Base-by-base conservation (phyloP, 53 echinoderm and acorn worm species). In the Patiria pectinifera region DNA sequence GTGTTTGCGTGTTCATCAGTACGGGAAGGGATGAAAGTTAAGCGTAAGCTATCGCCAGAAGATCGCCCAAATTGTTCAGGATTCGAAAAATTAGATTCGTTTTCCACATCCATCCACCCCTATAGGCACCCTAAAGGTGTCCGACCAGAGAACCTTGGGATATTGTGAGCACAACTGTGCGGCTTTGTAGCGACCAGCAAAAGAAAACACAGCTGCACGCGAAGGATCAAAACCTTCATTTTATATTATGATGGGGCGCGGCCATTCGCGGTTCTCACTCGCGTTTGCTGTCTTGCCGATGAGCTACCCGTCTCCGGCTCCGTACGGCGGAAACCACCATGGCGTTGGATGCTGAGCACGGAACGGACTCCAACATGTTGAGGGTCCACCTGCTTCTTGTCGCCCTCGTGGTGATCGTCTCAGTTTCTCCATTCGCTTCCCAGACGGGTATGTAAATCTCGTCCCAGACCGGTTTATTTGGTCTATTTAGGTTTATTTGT, bases 401-500 rank as follows among this genome's bases (percentile, higher is more conserved):
- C 4, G 82, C 90, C 69, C 18, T 81, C 9, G 66, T 66, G 81
- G 49, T 61, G n/a, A n/a, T 81, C 46, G 48, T 81, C 21, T 81
- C 53, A 2, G 21, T 81, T 59, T 70, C 90, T 81, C 90, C 90
- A 66, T 80, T 90, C 11, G 25, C 81, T 10, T 47, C 90, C 11
- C 90, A 81, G 35, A 81, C 82, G 22, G 90, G 90, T 90, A 87
- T 5, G 81, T 25, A 12, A 6, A 53, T 53, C 53, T 6, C 0
- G 53, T 8, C 2, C 53, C 5, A 53, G 53, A 53, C 53, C 53
- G 8, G 2, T 53, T 5, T 6, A 53, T 53, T 81, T 6, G 11
- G 15, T 45, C 12, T 48, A 25, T 82, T 86, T 86, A 76, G 75
- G 82, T 70, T 86, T 86, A 82, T 85, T 80, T 85, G 92, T 35